These are phyloP conservation scores for Parochlus steinenii DNA, from an alignment of 2,888 invertebrate genomes.

Conservation along the genomic window DNA sequence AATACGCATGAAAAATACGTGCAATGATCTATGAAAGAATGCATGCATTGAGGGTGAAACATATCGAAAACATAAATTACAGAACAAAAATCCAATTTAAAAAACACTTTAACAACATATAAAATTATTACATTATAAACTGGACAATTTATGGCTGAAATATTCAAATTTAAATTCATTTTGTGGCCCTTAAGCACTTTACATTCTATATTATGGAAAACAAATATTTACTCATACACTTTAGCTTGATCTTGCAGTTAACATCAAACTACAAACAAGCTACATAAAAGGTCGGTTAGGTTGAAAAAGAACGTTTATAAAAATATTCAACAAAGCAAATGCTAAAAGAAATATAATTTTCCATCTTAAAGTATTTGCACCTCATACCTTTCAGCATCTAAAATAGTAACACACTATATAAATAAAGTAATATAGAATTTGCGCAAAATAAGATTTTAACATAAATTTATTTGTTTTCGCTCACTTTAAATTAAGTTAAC, in stretches of 20 bases:
- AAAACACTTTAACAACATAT: conserved; percentile 8
- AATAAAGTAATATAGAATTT: no score
- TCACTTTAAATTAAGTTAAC: conserved; percentile 8
- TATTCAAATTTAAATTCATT: neutral
- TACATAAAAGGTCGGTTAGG: neutral
- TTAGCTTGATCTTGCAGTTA: neutral
- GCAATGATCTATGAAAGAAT: no score
- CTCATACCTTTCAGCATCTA: no score
- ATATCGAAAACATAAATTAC: neutral
- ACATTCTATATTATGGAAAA: conserved; percentile 5
- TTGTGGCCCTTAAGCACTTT: neutral
- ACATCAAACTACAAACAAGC: neutral
- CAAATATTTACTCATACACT: conserved; percentile 10
- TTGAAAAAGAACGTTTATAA: neutral
- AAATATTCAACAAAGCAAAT: neutral
- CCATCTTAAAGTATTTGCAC: no score
- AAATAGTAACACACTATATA: no score
- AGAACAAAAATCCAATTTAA: conserved; percentile 6
- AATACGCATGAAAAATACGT: no score
- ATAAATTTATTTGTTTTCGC: conserved; percentile 9
- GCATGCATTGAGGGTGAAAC: no score
- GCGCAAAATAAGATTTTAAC: conserved; percentile 7
- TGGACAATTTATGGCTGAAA: neutral
- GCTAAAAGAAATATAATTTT: neutral
- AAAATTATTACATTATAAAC: no score